Evolutionary conservation across 2,797 vertebrate genomes (phyloP).

Genomic region (Sebastes jordani): DNA sequence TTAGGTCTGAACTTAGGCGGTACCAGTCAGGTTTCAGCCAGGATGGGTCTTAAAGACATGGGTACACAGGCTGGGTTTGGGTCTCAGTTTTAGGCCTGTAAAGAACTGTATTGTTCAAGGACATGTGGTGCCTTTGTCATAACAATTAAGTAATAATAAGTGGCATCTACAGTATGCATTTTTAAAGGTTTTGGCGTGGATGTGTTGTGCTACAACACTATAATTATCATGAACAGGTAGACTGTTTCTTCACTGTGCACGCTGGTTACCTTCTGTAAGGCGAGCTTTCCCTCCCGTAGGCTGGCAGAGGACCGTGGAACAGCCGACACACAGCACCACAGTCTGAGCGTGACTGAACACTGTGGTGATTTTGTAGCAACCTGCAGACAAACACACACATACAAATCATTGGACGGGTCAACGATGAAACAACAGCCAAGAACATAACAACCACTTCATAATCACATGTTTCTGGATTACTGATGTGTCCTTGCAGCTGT

Average conservation of each 20-base stretch:
- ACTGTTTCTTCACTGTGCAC: neutral
- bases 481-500: constrained; percentile 58
- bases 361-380: constrained; percentile 98
- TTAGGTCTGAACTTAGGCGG: neutral
- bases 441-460: neutral
- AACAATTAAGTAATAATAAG: neutral
- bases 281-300: constrained; percentile 96
- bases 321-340: constrained; percentile 93
- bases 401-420: neutral
- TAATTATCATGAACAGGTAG: neutral
- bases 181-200: neutral
- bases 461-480: neutral
- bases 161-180: neutral
- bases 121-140: neutral
- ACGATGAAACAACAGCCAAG: neutral
- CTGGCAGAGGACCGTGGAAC: constrained; percentile 94
- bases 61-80: neutral
- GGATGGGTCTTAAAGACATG: neutral
- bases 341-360: constrained; percentile 98
- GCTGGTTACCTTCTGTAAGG: constrained; percentile 91
- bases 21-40: neutral
- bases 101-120: neutral
- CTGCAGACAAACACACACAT: constrained; percentile 63
- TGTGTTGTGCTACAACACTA: neutral
- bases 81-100: neutral